These are phyloP conservation scores for Stictocephala bisonia DNA, from an alignment of 2,888 invertebrate genomes.

Conservation along the genomic window DNA sequence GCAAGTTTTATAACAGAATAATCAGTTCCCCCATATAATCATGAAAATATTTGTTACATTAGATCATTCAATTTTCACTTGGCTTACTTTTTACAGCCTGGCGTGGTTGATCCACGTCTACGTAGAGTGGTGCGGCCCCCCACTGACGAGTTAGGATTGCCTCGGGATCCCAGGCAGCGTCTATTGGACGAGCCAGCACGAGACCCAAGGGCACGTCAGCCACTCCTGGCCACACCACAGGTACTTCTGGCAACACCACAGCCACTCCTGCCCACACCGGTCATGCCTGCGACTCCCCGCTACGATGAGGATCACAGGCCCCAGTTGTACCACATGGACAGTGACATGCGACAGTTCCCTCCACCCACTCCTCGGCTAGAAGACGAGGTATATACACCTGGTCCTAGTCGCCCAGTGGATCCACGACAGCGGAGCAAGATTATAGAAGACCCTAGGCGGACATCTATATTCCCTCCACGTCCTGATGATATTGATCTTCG, in stretches of 20 bases:
- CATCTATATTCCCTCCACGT: not conserved
- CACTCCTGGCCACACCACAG: slow-evolving; percentile 47
- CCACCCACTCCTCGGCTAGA: slow-evolving; percentile 49
- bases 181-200: slow-evolving; percentile 42
- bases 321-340: slow-evolving; percentile 45
- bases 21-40: no score
- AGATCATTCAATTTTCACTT: no score
- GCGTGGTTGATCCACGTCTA: slow-evolving; percentile 53
- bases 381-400: slow-evolving; percentile 28
- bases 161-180: slow-evolving; percentile 45
- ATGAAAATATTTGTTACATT: no score
- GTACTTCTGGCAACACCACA: no score
- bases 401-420: slow-evolving; percentile 23
- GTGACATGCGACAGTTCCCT: slow-evolving; percentile 52
- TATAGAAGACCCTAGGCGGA: not conserved
- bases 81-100: slow-evolving; percentile 47
- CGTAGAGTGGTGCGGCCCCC: slow-evolving; percentile 33
- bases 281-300: slow-evolving; percentile 21
- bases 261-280: not conserved
- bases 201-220: slow-evolving; percentile 51
- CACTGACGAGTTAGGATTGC: slow-evolving; percentile 11
- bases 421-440: slow-evolving; percentile 26
- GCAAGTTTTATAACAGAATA: no score
- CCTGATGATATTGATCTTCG: slow-evolving; percentile 36
- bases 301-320: slow-evolving; percentile 46